A percentile compares a stretch with the other conserved stretches of the same genome.
These are phyloP conservation scores for Hycleus phaleratus DNA, from an alignment of 1,140 invertebrate species.

Conservation along the genomic window DNA sequence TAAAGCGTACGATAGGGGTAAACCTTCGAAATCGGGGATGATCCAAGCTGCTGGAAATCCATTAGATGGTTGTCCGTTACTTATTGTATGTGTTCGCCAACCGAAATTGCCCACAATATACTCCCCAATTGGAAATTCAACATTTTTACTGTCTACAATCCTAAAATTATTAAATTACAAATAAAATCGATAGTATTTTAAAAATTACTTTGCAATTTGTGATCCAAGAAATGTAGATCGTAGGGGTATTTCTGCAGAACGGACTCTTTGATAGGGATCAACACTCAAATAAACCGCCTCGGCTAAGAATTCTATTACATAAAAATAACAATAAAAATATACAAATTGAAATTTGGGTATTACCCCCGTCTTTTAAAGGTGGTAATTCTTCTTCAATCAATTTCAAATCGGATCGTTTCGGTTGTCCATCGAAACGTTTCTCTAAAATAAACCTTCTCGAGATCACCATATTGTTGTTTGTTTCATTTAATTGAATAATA, in stretches of 20 bases:
- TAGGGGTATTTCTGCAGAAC: constrained; percentile 37
- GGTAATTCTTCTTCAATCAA: constrained; percentile 56
- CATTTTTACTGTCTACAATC: constrained; percentile 56
- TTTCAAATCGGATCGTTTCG: constrained; percentile 54
- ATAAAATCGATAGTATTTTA: constrained; percentile 16
- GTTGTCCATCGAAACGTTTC: constrained; percentile 53
- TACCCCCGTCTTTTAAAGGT: constrained; percentile 54
- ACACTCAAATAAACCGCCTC: constrained; percentile 51
- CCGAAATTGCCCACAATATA: constrained; percentile 46
- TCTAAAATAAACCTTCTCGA: constrained; percentile 51
- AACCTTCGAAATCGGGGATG: constrained; percentile 4
- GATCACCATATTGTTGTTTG: constrained; percentile 40
- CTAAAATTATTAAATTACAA: constrained; percentile 26
- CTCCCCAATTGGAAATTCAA: constrained; percentile 44
- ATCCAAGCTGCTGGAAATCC: neutral
- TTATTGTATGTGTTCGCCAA: constrained; percentile 49
- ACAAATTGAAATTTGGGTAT: too few species aligned
- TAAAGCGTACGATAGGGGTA: constrained; percentile 21
- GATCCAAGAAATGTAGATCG: constrained; percentile 51
- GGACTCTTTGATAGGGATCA: constrained; percentile 47
- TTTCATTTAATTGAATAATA: neutral
- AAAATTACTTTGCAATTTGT: constrained; percentile 50
- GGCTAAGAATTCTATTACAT: too few species aligned
- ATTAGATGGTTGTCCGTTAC: constrained; percentile 14
- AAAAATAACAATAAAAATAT: too few species aligned